Conservation (phyloP, 2,888 invertebrate genomes). For the Perdita meconis region DNA sequence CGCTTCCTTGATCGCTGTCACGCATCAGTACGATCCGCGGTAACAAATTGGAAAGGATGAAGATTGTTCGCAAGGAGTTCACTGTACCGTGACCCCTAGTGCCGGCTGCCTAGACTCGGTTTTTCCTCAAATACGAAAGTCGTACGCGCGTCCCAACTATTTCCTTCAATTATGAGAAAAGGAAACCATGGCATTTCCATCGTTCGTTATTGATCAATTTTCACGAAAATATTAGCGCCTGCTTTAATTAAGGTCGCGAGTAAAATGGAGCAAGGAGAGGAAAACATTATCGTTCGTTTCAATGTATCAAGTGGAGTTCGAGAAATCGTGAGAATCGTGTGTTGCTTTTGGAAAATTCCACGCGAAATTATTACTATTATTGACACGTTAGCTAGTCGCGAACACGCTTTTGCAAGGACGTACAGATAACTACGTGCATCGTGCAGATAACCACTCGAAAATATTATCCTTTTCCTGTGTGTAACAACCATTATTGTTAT, state of each 20-base stretch:
- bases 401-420: constrained; percentile 32
- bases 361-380: constrained; percentile 10
- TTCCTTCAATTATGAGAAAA: no score
- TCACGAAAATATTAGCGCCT: no score
- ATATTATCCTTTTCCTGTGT: background rate
- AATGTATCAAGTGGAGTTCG: background rate
- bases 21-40: constrained; percentile 41
- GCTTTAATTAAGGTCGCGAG: background rate
- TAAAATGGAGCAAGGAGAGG: background rate
- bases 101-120: constrained; percentile 13
- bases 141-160: constrained; percentile 14
- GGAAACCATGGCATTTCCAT: no score
- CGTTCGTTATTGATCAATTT: no score
- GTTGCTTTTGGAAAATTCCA: background rate
- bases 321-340: background rate
- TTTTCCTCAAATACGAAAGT: constrained; percentile 41
- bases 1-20: constrained; percentile 59
- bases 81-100: constrained; percentile 66
- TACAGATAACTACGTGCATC: constrained; percentile 20
- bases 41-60: constrained; percentile 66
- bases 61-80: constrained; percentile 63
- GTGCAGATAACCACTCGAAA: constrained; percentile 23
- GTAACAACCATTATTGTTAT: no score
- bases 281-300: background rate
- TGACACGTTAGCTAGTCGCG: constrained; percentile 19